Evolutionary conservation across 2,113 vertebrate genomes (phyloP), one percentile per base, ranked within the genome.

Genomic region (Rhegmatorhina hoffmannsi): DNA sequence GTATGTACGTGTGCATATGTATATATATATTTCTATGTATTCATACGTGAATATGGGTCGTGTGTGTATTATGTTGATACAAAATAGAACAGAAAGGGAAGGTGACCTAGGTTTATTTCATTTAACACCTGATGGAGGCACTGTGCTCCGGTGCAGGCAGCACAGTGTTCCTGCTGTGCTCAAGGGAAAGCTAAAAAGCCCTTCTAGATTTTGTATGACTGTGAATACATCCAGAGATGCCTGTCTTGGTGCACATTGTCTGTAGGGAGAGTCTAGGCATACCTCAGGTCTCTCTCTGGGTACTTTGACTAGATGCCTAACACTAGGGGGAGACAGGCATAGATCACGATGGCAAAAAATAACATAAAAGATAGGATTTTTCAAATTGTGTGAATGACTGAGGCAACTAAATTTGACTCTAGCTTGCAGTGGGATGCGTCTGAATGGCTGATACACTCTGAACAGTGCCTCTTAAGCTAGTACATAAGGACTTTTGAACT

Each of bases 401-500:
- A 60, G 33, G 33, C 26, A 38, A 8, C 7, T 25, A 17, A 58
- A 26, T 49, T 23, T 34, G 44, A 7, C n/a, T 66, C 13, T 74
- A 31, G 10, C n/a, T 81, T 19, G 36, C 33, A 72, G 0, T 62
- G 33, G 18, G 19, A 26, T 68, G 15, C 19, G 2, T 63, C 43
- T 85, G 43, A 72, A 67, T 80, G 52, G 33, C 44, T 76, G 25
- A 80, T 53, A 31, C 43, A 12, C 34, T 69, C 20, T 80, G 59
- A 44, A 72, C 85, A 70, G 78, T 72, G 25, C 13, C 6, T 78
- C 19, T 87, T 52, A 46, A 44, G 13, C 53, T 70, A 9, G 21
- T 58, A 28, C 0, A 0, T 34, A 29, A 69, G 31, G 64, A 31
- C 20, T 77, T 64, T 23, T 2, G 9, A 78, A 62, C 13, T 59